Percentiles rank a stretch among this genome's conserved stretches.
phyloP scores from a whole-genome alignment of 2,797 vertebrate genomes.

The Poecile montanus region DNA sequence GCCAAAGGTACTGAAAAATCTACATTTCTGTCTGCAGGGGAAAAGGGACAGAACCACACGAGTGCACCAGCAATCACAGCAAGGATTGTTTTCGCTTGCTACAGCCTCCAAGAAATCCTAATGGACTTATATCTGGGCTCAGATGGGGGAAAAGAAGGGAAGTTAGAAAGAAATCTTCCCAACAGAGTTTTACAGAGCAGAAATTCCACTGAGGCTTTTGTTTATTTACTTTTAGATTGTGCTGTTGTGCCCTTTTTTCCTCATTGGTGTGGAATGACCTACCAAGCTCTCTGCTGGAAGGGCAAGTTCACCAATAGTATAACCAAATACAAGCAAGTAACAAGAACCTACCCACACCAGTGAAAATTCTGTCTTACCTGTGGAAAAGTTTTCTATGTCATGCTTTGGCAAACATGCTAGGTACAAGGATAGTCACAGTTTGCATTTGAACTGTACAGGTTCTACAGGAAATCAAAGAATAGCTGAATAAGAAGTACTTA shows the following conservation, averaged over 20 bases:
- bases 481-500: background rate
- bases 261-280: conserved; percentile 11
- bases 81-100: background rate
- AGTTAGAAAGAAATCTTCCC: background rate
- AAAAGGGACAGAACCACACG: background rate
- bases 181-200: background rate
- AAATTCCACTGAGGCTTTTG: background rate
- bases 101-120: background rate
- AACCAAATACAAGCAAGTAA: background rate
- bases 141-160: background rate
- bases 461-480: background rate
- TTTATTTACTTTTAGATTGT: background rate
- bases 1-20: background rate
- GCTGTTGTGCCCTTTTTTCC: background rate
- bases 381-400: background rate
- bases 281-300: background rate
- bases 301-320: background rate
- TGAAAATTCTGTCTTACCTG: background rate
- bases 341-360: background rate
- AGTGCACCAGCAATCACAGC: background rate
- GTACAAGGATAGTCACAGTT: background rate
- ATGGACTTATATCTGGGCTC: background rate
- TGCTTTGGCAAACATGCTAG: background rate
- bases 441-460: background rate
- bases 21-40: background rate